Conservation (phyloP, 2,888 invertebrate species). For the Eulithis prunata region DNA sequence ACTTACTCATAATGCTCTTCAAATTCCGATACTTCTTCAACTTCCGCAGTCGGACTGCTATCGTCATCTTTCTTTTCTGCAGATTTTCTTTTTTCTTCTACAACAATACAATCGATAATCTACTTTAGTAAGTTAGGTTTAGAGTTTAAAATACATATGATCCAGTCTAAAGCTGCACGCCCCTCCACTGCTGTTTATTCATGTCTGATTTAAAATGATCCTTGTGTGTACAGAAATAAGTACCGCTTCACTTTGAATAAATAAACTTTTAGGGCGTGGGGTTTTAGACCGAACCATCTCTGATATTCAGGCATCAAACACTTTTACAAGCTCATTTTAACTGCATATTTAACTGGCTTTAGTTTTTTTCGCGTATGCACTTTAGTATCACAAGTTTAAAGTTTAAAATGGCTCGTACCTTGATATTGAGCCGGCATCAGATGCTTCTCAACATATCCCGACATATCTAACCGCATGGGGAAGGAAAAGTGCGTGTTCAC, state of each 20-base stretch:
- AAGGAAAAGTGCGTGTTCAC: constrained; percentile 99
- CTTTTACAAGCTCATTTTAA: no score
- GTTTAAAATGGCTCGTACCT: constrained; percentile 70
- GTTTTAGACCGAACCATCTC: no score
- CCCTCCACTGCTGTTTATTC: no score
- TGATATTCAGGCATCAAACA: no score
- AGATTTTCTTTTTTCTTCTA: constrained; percentile 86
- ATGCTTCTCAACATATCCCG: constrained; percentile 96
- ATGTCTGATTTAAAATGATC: no score
- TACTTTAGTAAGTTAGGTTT: not conserved
- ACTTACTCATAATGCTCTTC: constrained; percentile 91
- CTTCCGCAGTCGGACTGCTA: constrained; percentile 68
- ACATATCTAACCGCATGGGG: constrained; percentile 96
- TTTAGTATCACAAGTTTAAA: not conserved
- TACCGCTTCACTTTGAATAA: no score
- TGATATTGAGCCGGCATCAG: constrained; percentile 95
- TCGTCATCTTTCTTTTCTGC: constrained; percentile 75
- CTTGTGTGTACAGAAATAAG: no score
- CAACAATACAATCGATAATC: constrained; percentile 42
- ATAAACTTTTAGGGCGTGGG: no score
- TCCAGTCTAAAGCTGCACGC: no score
- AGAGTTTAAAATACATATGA: not conserved
- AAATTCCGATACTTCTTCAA: constrained; percentile 80
- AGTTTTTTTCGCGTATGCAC: no score
- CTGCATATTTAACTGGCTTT: no score